These are phyloP conservation scores for Patiria pectinifera DNA, from an alignment of 53 echinoderm and acorn worm species.

Conservation along the genomic window DNA sequence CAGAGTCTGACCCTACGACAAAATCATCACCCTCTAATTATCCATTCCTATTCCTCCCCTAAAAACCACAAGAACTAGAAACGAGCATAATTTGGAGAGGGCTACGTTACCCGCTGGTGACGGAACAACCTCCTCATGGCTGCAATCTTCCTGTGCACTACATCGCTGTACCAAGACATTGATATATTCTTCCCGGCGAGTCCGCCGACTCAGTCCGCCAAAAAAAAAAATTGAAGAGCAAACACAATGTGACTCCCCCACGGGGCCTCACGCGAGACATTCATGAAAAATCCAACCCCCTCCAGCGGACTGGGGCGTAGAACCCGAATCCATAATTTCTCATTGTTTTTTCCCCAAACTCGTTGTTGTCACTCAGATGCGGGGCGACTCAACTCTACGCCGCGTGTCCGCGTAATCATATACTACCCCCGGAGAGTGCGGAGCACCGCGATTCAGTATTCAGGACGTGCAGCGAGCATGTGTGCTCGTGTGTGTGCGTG, in stretches of 20 bases:
- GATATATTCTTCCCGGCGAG: constrained; percentile 48
- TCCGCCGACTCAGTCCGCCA: constrained; percentile 30
- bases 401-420: not conserved
- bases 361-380: constrained; percentile 55
- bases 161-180: constrained; percentile 64
- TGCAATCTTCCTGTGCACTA: constrained; percentile 65
- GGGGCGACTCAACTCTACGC: constrained; percentile 3
- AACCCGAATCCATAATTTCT: constrained; percentile 66
- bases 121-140: constrained; percentile 70
- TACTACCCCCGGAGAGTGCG: not conserved
- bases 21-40: not conserved
- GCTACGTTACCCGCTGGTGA: constrained; percentile 66
- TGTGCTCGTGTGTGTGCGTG: constrained; percentile 6
- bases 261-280: constrained; percentile 51
- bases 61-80: constrained; percentile 46
- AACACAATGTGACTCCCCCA: constrained; percentile 52
- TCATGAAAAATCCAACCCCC: constrained; percentile 58
- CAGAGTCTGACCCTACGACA: not conserved
- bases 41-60: not conserved
- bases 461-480: not conserved
- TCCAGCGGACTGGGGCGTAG: constrained; percentile 37
- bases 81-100: constrained; percentile 41
- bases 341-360: constrained; percentile 15
- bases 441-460: constrained; percentile 7
- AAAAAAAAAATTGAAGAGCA: constrained; percentile 49